Evolutionary conservation across 2,888 invertebrate genomes (phyloP).

Genomic region (Conops quadrifasciatus): DNA sequence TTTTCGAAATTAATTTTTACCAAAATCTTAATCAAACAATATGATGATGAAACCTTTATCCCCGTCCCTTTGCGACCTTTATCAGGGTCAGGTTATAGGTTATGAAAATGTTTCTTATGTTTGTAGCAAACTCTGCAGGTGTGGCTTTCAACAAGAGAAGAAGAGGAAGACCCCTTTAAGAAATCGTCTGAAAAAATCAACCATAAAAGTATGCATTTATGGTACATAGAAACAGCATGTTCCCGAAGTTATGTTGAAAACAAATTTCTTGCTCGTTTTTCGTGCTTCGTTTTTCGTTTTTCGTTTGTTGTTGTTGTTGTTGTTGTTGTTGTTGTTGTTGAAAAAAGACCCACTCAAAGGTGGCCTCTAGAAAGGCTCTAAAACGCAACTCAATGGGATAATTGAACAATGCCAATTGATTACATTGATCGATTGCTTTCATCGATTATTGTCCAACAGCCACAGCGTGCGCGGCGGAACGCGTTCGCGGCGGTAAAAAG

Average conservation of each 20-base stretch:
- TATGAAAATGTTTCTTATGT: too few relatives aligned
- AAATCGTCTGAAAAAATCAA: too few relatives aligned
- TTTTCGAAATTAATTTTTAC: too few relatives aligned
- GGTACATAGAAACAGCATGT: background rate
- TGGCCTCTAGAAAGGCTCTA: background rate
- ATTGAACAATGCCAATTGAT: slow-evolving; percentile 51
- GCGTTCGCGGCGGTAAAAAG: background rate
- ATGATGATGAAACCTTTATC: too few relatives aligned
- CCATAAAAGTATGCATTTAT: too few relatives aligned
- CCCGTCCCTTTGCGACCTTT: too few relatives aligned
- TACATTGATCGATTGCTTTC: slow-evolving; percentile 62
- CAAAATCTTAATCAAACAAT: too few relatives aligned
- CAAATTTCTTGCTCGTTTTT: background rate
- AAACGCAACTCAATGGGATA: slow-evolving; percentile 28
- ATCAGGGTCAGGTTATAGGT: too few relatives aligned
- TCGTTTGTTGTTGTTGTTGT: background rate
- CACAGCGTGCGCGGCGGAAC: slow-evolving; percentile 31
- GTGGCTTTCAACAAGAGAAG: too few relatives aligned
- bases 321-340: background rate
- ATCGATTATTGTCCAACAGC: slow-evolving; percentile 60
- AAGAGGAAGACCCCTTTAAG: too few relatives aligned
- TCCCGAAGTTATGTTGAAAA: background rate
- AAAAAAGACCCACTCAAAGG: background rate
- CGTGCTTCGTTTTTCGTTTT: too few relatives aligned
- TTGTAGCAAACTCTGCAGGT: too few relatives aligned